Conservation (phyloP, 1,140 invertebrate genomes). For the Theocolax elegans region DNA sequence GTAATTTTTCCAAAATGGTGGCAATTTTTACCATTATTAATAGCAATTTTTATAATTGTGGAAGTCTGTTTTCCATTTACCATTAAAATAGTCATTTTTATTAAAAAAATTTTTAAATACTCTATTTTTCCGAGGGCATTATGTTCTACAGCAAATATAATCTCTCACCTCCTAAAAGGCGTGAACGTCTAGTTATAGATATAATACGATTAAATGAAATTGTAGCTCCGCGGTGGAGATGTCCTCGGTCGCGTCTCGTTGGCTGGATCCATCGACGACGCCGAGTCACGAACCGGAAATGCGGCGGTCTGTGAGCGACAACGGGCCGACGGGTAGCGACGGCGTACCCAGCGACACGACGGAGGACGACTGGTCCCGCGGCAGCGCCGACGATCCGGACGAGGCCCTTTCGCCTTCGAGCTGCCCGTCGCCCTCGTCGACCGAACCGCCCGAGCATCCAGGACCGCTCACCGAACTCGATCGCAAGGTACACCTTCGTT, state of each 20-base stretch:
- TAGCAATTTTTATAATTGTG: too few relatives aligned
- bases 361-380: constrained; percentile 77
- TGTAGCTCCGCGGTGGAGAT: constrained; percentile 63
- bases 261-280: constrained; percentile 58
- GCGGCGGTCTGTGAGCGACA: constrained; percentile 66
- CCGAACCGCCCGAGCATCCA: constrained; percentile 51
- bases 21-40: too few relatives aligned
- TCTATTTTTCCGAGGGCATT: too few relatives aligned
- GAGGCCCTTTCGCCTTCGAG: constrained; percentile 62
- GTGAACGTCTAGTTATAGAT: too few relatives aligned
- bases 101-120: too few relatives aligned
- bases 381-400: constrained; percentile 72
- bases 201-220: neutral
- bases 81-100: too few relatives aligned
- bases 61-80: too few relatives aligned
- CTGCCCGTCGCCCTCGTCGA: constrained; percentile 58
- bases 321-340: constrained; percentile 69
- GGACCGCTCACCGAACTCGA: constrained; percentile 65
- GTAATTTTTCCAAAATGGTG: too few relatives aligned
- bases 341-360: constrained; percentile 75
- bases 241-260: constrained; percentile 50
- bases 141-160: too few relatives aligned
- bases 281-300: constrained; percentile 58
- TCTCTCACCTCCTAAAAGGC: too few relatives aligned
- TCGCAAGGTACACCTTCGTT: constrained; percentile 54